Evolutionary conservation across 2,113 vertebrate species (phyloP), one percentile per base, ranked within the genome.

Genomic region (Prionailurus bengalensis): DNA sequence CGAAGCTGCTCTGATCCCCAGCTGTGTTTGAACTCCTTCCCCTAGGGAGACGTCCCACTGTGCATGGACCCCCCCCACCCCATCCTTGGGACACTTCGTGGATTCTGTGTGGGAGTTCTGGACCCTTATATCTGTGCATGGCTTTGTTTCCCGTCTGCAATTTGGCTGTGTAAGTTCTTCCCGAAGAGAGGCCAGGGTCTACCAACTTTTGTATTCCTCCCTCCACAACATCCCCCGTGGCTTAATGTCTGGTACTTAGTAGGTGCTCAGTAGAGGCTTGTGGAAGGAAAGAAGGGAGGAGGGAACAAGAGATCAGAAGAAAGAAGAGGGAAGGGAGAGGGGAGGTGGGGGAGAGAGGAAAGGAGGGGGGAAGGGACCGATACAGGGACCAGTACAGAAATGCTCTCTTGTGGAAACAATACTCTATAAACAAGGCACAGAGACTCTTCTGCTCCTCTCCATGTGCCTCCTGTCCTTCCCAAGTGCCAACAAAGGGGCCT

Each of bases 371-470:
- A 21, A 29, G 19, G 33, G n/a, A 45, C 7, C 2, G 33, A 31
- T 5, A 19, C 12, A 29, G 25, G 33, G n/a, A 45, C 7, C 4
- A 25, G 33, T 5, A 19, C 12, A 9, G 71, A 42, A 16, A 55
- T 1, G 29, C 21, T 36, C 5, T 66, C 31, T 4, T 25, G 45
- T 65, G n/a, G 89, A 39, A 93, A 25, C 11, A 27, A 23, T 16
- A 12, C 16, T 68, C n/a, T 19, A 0, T 14, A 4, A 45, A 13
- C 7, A 29, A n/a, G 0, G 3, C 13, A n/a, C 0, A 12, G 31
- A 11, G 29, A 42, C 11, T 17, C 33, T 36, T 71, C 63, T 55
- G 4, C 29, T 1, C 15, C 39, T 27, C 36, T 33, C 7, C 29
- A 8, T 3, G 51, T 15, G 55, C 23, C 39, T 78, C 85, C 70